Conservation (phyloP, 1,140 invertebrate species). For the Trichomalopsis sarcophagae region DNA sequence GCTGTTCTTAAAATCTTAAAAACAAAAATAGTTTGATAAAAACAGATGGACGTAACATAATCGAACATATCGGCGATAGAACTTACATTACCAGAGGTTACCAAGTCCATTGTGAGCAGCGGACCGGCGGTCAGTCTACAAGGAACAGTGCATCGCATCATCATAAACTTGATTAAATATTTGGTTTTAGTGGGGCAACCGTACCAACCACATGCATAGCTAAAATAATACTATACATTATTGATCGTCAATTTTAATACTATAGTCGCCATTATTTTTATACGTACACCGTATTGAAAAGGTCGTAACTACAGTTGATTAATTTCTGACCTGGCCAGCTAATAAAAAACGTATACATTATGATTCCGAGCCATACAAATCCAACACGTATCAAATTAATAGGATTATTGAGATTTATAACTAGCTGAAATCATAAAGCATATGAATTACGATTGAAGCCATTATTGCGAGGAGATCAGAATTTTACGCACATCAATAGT, state of each 20-base stretch:
- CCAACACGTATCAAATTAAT: not conserved
- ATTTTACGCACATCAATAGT: slow-evolving; percentile 1
- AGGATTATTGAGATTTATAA: not conserved
- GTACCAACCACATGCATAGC: slow-evolving; percentile 23
- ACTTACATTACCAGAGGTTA: slow-evolving; percentile 18
- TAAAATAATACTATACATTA: not conserved
- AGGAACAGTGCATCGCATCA: slow-evolving; percentile 8
- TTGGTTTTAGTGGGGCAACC: not conserved
- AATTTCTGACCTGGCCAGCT: slow-evolving; percentile 31
- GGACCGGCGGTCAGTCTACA: slow-evolving; percentile 19
- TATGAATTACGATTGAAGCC: not conserved
- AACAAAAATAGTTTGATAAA: not conserved
- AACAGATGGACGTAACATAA: not conserved
- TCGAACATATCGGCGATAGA: not conserved
- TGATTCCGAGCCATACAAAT: not conserved
- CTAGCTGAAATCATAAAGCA: not conserved
- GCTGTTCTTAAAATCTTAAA: slow-evolving; percentile 27
- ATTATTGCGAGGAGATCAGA: not conserved
- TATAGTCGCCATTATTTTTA: not conserved
- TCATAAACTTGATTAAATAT: slow-evolving; percentile 20
- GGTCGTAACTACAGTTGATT: not conserved
- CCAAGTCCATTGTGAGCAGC: not conserved
- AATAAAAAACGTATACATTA: slow-evolving; percentile 10
- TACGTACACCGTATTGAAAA: slow-evolving; percentile 6
- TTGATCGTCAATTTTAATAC: not conserved